These are phyloP conservation scores for Slavum lentiscoides DNA, from an alignment of 2,888 invertebrate genomes.

Conservation along the genomic window DNA sequence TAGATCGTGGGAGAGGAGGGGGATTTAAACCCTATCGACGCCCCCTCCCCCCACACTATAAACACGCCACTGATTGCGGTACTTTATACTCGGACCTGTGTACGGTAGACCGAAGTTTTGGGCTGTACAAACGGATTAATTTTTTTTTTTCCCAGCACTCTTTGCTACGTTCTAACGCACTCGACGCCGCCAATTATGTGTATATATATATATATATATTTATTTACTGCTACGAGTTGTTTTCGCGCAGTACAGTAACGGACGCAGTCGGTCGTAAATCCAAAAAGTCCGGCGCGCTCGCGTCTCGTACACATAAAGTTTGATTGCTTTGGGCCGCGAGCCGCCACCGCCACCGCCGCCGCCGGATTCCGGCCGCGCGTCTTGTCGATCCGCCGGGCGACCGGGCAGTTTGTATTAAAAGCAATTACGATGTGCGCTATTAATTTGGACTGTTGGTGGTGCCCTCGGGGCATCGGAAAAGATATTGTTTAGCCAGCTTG, in stretches of 20 bases:
- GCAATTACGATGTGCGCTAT: conserved; percentile 52
- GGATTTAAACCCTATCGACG: too few species aligned
- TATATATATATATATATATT: neutral
- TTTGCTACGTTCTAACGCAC: neutral
- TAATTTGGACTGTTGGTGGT: conserved; percentile 49
- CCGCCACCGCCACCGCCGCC: too few species aligned
- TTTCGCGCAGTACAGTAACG: neutral
- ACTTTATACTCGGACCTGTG: too few species aligned
- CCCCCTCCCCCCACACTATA: too few species aligned
- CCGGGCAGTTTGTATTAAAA: conserved; percentile 53
- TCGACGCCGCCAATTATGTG: neutral
- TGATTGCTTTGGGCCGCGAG: conserved; percentile 51
- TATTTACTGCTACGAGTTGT: neutral
- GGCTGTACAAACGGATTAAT: neutral
- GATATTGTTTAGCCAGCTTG: conserved; percentile 53
- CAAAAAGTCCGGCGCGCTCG: conserved; percentile 39
- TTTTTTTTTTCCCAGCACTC: neutral
- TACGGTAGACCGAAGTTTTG: neutral
- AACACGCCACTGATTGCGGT: too few species aligned
- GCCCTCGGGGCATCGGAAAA: conserved; percentile 53
- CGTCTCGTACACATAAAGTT: conserved; percentile 42
- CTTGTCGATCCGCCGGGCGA: conserved; percentile 43
- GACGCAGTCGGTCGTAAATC: conserved; percentile 27
- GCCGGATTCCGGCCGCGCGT: conserved; percentile 23
- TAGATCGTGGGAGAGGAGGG: too few species aligned